Percentiles rank a stretch among this genome's conserved stretches.
Evolutionary conservation across 2,888 invertebrate species (phyloP).

Genomic region (Resseliella maxima): DNA sequence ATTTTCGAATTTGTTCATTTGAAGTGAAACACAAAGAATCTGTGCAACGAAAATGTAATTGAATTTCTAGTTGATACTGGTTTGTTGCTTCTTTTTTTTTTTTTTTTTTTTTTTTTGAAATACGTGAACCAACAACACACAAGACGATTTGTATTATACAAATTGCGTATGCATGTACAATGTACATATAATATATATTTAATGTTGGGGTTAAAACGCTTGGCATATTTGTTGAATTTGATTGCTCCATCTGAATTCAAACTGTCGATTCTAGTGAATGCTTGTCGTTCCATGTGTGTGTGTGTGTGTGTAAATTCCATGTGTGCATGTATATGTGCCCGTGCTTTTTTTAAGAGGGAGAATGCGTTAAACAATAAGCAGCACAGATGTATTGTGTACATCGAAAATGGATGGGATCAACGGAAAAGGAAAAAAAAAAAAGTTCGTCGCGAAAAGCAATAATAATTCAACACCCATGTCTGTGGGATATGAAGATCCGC

Average conservation of each 20-base stretch:
- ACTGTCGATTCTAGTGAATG: neutral
- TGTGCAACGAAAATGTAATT: neutral
- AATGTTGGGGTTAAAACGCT: neutral
- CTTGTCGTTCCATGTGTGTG: too few species aligned
- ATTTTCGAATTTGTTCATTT: neutral
- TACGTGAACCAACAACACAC: neutral
- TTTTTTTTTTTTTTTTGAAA: neutral
- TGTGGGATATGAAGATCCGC: neutral
- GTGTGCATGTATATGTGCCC: neutral
- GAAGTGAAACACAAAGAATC: neutral
- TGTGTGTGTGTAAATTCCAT: neutral
- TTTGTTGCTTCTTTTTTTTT: neutral
- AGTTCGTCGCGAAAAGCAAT: slow-evolving; percentile 36
- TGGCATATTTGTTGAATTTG: slow-evolving; percentile 13
- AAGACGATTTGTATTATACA: neutral
- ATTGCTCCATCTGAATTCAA: slow-evolving; percentile 24
- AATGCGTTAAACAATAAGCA: slow-evolving; percentile 6
- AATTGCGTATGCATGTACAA: neutral
- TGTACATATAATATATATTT: neutral
- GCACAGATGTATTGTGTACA: neutral
- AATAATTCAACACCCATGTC: slow-evolving; percentile 33
- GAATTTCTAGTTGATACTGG: neutral
- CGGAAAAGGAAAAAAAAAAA: neutral
- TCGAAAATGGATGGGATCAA: neutral
- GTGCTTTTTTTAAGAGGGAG: neutral